phyloP scores from a whole-genome alignment of 2,888 invertebrate genomes.

The Leptinotarsa tumamoca region DNA sequence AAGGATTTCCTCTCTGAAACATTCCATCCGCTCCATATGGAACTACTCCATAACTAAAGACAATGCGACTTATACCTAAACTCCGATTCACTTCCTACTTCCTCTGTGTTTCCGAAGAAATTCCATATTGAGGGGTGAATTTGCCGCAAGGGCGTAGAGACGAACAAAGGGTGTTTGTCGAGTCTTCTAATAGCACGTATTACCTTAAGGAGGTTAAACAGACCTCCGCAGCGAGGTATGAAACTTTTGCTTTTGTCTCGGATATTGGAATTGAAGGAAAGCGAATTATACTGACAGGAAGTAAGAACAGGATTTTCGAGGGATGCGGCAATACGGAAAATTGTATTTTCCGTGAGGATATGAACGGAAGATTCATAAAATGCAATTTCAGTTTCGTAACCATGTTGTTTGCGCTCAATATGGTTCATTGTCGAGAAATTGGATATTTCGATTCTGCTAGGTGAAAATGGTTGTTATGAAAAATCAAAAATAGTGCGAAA shows the following conservation, averaged over 20 bases:
- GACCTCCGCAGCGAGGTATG: not conserved
- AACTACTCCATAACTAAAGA: not conserved
- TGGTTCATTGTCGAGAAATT: too few relatives aligned
- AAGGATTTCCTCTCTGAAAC: not conserved
- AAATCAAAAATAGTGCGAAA: too few relatives aligned
- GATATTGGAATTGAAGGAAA: not conserved
- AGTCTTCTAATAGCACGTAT: not conserved
- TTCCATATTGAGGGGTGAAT: not conserved
- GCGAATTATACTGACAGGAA: not conserved
- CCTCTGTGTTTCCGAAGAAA: not conserved
- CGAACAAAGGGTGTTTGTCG: slow-evolving; percentile 5
- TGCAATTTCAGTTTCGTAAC: not conserved
- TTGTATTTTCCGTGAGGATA: not conserved
- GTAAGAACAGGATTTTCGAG: not conserved
- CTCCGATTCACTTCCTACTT: not conserved
- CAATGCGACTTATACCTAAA: not conserved
- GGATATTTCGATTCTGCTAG: too few relatives aligned
- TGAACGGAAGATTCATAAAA: not conserved
- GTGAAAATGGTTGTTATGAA: too few relatives aligned
- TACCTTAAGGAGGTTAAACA: slow-evolving; percentile 11
- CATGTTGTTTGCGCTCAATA: too few relatives aligned
- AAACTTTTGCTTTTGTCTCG: not conserved
- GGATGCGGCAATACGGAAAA: slow-evolving; percentile 4
- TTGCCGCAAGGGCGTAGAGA: not conserved
- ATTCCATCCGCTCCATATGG: not conserved